Percentiles rank a stretch among this genome's conserved stretches.
Evolutionary conservation across 1,140 invertebrate genomes (phyloP).

Genomic region (Monomorium pharaonis): DNA sequence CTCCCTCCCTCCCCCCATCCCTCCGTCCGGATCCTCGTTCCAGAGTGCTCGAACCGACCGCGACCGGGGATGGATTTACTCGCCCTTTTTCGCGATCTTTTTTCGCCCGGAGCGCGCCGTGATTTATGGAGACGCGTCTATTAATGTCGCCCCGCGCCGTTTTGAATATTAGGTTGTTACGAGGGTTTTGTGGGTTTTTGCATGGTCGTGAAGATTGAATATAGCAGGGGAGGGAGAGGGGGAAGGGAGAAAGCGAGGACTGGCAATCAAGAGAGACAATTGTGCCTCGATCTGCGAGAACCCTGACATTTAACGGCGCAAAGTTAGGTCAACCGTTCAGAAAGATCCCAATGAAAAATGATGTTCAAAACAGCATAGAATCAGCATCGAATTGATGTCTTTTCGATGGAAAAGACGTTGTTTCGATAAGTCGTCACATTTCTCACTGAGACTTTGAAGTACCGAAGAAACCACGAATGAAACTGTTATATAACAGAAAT

Average conservation of each 20-base stretch:
- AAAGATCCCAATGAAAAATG: too few relatives aligned
- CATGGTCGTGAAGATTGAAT: slow-evolving; percentile 33
- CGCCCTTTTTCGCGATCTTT: slow-evolving; percentile 46
- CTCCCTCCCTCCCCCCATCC: background rate
- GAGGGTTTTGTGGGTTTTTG: slow-evolving; percentile 51
- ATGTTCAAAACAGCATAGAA: too few relatives aligned
- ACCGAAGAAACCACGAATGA: too few relatives aligned
- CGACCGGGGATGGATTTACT: slow-evolving; percentile 46
- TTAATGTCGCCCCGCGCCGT: slow-evolving; percentile 63
- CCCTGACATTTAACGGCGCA: too few relatives aligned
- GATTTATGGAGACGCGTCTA: slow-evolving; percentile 73
- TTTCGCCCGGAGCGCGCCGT: slow-evolving; percentile 53
- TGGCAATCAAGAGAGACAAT: slow-evolving; percentile 17
- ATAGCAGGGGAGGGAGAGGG: background rate
- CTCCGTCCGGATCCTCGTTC: background rate
- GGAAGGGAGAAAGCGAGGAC: too few relatives aligned
- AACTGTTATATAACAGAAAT: too few relatives aligned
- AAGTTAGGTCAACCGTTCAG: background rate
- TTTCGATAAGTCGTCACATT: too few relatives aligned
- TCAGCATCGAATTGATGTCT: too few relatives aligned
- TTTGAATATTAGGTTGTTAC: slow-evolving; percentile 63
- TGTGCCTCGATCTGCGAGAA: background rate
- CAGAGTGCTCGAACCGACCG: slow-evolving; percentile 29
- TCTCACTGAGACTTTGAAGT: too few relatives aligned
- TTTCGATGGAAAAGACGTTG: too few relatives aligned